These are phyloP conservation scores for Brachypteracias leptosomus DNA, from an alignment of 2,113 vertebrate species.

Conservation along the genomic window DNA sequence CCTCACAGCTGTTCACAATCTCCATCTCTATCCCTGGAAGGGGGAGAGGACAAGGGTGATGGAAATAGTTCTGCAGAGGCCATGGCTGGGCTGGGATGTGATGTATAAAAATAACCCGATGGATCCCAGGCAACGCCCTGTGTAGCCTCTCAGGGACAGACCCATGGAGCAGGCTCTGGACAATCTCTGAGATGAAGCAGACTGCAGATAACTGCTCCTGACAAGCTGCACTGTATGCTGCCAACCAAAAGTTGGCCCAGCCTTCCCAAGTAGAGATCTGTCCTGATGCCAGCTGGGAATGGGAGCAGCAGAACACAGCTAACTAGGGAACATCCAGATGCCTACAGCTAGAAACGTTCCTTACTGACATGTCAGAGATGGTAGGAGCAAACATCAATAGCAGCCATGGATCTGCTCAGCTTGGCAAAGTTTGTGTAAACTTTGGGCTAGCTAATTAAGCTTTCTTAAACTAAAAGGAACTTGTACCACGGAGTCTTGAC, in stretches of 20 bases:
- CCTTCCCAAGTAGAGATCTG: neutral
- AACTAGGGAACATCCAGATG: neutral
- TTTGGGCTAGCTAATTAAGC: slow-evolving; percentile 15
- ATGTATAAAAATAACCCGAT: neutral
- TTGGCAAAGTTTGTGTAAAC: slow-evolving; percentile 15
- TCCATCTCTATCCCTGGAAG: slow-evolving; percentile 93
- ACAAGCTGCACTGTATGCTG: slow-evolving; percentile 3
- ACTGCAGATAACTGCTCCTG: neutral
- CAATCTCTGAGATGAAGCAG: neutral
- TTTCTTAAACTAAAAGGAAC: slow-evolving; percentile 7
- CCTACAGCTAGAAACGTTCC: neutral
- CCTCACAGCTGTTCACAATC: slow-evolving; percentile 93
- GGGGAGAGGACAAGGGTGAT: neutral
- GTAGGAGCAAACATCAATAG: neutral
- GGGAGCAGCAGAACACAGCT: slow-evolving; percentile 11
- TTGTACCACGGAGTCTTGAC: neutral
- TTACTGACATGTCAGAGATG: neutral
- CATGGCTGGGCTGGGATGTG: neutral
- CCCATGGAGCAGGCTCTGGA: neutral
- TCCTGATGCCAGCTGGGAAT: slow-evolving; percentile 13
- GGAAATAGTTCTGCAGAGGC: neutral
- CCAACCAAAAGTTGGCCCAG: slow-evolving; percentile 8
- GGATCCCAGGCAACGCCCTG: neutral
- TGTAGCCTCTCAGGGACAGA: neutral
- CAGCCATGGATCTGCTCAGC: neutral